A percentile compares a stretch with the other conserved stretches of the same genome.
These are phyloP conservation scores for Salvelinus alpinus DNA, from an alignment of 2,113 vertebrate genomes.

Conservation along the genomic window DNA sequence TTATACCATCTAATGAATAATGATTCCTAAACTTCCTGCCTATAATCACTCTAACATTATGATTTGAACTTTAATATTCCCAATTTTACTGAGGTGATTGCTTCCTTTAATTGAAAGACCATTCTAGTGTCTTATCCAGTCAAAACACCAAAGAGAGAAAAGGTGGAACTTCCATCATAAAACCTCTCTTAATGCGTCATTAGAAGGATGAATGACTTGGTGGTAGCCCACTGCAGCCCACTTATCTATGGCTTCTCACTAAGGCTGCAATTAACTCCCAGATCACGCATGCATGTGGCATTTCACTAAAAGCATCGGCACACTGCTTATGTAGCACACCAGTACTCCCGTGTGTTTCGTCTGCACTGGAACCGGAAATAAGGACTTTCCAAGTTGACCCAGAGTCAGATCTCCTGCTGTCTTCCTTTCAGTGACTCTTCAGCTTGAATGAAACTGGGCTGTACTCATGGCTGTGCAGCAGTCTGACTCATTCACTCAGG, in stretches of 20 bases:
- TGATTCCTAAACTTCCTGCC: conserved; percentile 30
- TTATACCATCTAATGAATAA: conserved; percentile 15
- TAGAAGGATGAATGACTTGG: conserved; percentile 44
- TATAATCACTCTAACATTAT: conserved; percentile 36
- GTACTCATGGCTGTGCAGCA: not conserved
- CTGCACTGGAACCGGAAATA: conserved; percentile 17
- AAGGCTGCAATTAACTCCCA: conserved; percentile 64
- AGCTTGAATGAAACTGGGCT: not conserved
- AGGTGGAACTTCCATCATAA: conserved; percentile 35
- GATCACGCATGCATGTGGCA: conserved; percentile 69
- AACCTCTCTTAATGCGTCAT: conserved; percentile 51
- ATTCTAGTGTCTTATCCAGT: not conserved
- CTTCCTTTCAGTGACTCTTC: conserved; percentile 6
- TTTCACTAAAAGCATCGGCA: conserved; percentile 76
- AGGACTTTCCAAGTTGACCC: conserved; percentile 14
- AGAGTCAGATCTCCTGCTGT: conserved; percentile 21
- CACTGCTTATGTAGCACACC: conserved; percentile 27
- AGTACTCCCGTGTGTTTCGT: conserved; percentile 29
- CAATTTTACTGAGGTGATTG: conserved; percentile 27
- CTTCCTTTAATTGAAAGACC: conserved; percentile 35
- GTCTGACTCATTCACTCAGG: not conserved
- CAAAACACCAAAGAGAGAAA: conserved; percentile 5
- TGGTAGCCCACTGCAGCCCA: conserved; percentile 50
- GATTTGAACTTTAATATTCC: conserved; percentile 33
- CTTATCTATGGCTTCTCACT: conserved; percentile 59